These are phyloP conservation scores for Gila robusta DNA, from an alignment of 2,797 vertebrate species.

Conservation along the genomic window DNA sequence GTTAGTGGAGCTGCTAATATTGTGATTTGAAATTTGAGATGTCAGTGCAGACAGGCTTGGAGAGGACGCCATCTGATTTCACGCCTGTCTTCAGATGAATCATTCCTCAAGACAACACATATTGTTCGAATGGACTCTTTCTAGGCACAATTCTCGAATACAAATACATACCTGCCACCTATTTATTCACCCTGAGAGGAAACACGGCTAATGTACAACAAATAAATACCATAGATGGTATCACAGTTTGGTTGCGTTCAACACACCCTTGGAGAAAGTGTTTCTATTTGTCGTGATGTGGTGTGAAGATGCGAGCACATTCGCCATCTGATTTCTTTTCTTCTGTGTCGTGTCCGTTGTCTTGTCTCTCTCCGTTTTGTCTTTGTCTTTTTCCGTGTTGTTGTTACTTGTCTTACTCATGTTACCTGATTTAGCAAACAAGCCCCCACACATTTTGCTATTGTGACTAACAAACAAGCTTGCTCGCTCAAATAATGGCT, in stretches of 20 bases:
- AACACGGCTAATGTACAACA: conserved; percentile 18
- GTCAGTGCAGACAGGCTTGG: conserved; percentile 14
- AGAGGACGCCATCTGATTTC: not conserved
- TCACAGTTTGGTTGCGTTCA: conserved; percentile 40
- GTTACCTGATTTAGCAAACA: conserved; percentile 47
- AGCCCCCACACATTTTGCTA: conserved; percentile 37
- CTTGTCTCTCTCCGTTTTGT: conserved; percentile 51
- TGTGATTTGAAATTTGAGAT: conserved; percentile 24
- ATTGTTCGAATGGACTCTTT: conserved; percentile 57
- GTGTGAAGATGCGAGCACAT: conserved; percentile 55
- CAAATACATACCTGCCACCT: conserved; percentile 21
- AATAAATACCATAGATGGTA: conserved; percentile 37
- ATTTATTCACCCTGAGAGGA: conserved; percentile 18
- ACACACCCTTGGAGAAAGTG: conserved; percentile 20
- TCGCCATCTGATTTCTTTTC: conserved; percentile 56
- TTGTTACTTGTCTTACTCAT: conserved; percentile 59
- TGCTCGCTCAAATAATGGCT: conserved; percentile 49
- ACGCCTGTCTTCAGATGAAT: not conserved
- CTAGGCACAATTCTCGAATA: conserved; percentile 60
- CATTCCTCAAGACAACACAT: conserved; percentile 48
- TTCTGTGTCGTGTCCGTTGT: conserved; percentile 59
- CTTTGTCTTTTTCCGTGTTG: conserved; percentile 56
- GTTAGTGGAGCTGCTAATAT: conserved; percentile 26
- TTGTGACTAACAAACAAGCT: conserved; percentile 18
- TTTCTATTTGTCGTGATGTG: conserved; percentile 35